Conservation (phyloP, 2,797 vertebrate species). For the Oreochromis mossambicus region DNA sequence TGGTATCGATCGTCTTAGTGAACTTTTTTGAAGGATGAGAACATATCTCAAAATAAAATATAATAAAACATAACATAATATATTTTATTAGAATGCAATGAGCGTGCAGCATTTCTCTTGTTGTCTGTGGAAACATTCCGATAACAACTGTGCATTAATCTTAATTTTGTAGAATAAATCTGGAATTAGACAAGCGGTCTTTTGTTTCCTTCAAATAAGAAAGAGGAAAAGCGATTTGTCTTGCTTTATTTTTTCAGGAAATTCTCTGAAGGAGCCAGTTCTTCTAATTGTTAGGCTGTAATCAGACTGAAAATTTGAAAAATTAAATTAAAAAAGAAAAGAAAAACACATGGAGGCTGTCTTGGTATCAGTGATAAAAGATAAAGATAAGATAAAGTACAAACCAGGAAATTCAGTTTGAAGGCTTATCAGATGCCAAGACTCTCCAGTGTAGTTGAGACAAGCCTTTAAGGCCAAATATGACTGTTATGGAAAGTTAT, state of each 20-base stretch:
- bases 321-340: neutral
- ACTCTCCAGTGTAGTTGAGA: neutral
- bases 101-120: neutral
- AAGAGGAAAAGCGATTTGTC: neutral
- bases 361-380: neutral
- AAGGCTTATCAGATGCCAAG: neutral
- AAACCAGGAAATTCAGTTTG: neutral
- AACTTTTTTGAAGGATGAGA: neutral
- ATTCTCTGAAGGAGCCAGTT: neutral
- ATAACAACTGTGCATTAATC: neutral
- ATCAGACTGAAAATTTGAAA: neutral
- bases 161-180: neutral
- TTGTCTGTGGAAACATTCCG: neutral
- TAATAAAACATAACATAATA: neutral
- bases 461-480: neutral
- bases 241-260: neutral
- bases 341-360: neutral
- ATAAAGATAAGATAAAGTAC: neutral
- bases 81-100: neutral
- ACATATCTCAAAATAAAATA: neutral
- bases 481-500: neutral
- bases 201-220: neutral
- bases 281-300: neutral
- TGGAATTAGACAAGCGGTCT: neutral
- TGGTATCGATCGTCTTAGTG: neutral